These are phyloP conservation scores for Rhabdophis nuchalis DNA, from an alignment of 2,797 vertebrate species.

Conservation along the genomic window DNA sequence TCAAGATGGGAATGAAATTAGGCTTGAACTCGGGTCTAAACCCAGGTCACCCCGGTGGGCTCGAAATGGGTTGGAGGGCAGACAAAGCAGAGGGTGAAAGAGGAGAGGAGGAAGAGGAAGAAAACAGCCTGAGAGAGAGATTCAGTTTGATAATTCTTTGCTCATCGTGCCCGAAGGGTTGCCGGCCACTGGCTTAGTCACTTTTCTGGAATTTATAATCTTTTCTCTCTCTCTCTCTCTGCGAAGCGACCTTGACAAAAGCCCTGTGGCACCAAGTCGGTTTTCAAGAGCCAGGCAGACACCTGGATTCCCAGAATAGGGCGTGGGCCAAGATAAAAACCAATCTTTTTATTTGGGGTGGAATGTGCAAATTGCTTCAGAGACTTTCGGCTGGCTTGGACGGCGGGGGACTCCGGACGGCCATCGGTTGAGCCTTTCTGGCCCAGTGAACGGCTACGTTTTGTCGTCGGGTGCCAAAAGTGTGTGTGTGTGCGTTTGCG, in stretches of 20 bases:
- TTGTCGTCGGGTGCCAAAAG: too few relatives aligned
- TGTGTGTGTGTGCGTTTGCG: too few relatives aligned
- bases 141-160: constrained; percentile 23
- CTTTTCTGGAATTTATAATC: constrained; percentile 54
- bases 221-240: constrained; percentile 31
- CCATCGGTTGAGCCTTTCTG: background rate
- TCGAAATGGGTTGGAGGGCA: background rate
- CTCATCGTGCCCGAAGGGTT: constrained; percentile 54
- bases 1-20: background rate
- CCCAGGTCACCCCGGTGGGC: constrained; percentile 45
- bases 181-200: constrained; percentile 48
- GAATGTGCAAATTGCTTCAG: background rate
- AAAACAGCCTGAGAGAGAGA: background rate
- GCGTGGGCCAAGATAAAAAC: constrained; percentile 7
- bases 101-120: background rate
- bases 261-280: background rate
- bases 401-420: fast-evolving
- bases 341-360: background rate
- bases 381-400: background rate
- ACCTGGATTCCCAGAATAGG: background rate
- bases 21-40: constrained; percentile 49
- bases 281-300: background rate
- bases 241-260: background rate
- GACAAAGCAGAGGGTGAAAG: background rate
- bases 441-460: too few relatives aligned